Percentiles rank a stretch among this genome's conserved stretches.
Conservation (phyloP, 1,140 invertebrate species). For the Trachelipus rathkii region DNA sequence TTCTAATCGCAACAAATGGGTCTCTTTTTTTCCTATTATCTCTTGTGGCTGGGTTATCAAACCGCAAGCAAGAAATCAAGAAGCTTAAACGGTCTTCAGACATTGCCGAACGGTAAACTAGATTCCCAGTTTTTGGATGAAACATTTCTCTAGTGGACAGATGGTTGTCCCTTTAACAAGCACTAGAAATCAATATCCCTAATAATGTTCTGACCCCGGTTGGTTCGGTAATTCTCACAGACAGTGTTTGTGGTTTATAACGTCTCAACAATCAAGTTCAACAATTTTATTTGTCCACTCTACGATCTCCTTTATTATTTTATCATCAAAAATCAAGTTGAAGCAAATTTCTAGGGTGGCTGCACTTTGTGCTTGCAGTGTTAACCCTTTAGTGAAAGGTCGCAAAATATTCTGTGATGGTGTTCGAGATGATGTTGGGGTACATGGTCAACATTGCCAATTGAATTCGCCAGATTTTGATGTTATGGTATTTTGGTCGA, state of each 20-base stretch:
- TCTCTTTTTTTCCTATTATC: slow-evolving; percentile 32
- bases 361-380: not conserved
- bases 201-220: slow-evolving; percentile 22
- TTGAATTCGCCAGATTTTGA: too few species aligned
- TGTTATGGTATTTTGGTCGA: too few species aligned
- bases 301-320: slow-evolving; percentile 12
- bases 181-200: slow-evolving; percentile 19
- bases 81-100: slow-evolving; percentile 23
- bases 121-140: not conserved
- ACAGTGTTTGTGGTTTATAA: slow-evolving; percentile 7
- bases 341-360: slow-evolving; percentile 21
- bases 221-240: slow-evolving; percentile 12
- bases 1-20: slow-evolving; percentile 43
- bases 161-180: slow-evolving; percentile 14
- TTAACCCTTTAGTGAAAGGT: not conserved
- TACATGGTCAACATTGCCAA: too few species aligned
- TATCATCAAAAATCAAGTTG: slow-evolving; percentile 16
- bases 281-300: slow-evolving; percentile 27
- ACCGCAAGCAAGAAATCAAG: slow-evolving; percentile 36
- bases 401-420: not conserved
- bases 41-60: slow-evolving; percentile 45
- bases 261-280: not conserved
- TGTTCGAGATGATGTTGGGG: too few species aligned
- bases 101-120: slow-evolving; percentile 26
- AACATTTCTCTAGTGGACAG: slow-evolving; percentile 24